phyloP scores from a whole-genome alignment of 2,113 vertebrate species.

The Equus przewalskii region DNA sequence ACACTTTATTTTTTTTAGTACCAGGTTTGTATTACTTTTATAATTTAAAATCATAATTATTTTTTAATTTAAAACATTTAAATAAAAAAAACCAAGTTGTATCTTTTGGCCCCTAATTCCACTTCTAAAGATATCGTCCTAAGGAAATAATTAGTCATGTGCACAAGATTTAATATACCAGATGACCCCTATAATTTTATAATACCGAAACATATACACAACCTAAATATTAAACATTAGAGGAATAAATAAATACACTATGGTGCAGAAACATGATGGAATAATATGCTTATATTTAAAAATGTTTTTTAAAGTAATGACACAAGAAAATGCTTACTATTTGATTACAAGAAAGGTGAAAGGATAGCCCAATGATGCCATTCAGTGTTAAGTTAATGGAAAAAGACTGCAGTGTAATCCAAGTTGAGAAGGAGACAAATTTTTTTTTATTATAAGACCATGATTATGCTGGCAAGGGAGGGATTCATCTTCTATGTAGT shows the following conservation, averaged over 20 bases:
- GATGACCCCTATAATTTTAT: not conserved
- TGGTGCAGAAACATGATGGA: not conserved
- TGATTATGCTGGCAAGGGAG: not conserved
- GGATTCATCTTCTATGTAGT: not conserved
- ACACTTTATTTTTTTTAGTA: not conserved
- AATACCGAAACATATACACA: not conserved
- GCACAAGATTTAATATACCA: not conserved
- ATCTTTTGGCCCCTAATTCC: not conserved
- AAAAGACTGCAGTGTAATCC: slow-evolving; percentile 4
- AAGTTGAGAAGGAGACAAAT: not conserved
- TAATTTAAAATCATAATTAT: slow-evolving; percentile 25
- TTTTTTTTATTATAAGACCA: slow-evolving; percentile 2
- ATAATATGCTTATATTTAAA: not conserved
- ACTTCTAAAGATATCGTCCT: not conserved
- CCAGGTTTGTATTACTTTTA: slow-evolving; percentile 18
- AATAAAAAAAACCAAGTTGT: not conserved
- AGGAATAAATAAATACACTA: not conserved
- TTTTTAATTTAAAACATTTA: slow-evolving; percentile 29
- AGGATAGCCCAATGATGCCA: not conserved
- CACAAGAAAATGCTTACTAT: not conserved
- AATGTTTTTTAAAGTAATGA: not conserved
- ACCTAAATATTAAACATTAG: slow-evolving; percentile 24
- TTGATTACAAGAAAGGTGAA: not conserved
- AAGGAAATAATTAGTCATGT: not conserved
- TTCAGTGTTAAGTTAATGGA: slow-evolving; percentile 41